Base-by-base conservation (phyloP, 1,140 invertebrate genomes). In the Drosophila repleta region DNA sequence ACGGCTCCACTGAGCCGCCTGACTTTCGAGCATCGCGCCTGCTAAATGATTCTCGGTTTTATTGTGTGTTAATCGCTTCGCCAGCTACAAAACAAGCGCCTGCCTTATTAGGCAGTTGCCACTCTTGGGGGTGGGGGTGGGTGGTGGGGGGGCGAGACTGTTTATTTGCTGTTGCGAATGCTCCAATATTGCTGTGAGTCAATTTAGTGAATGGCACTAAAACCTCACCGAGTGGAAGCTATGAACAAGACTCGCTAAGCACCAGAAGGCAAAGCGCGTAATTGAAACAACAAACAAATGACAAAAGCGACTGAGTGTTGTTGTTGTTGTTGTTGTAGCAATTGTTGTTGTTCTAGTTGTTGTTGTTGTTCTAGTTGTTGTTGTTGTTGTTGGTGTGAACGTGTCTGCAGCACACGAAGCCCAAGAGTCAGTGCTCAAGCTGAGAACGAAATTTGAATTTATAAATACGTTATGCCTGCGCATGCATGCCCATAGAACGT, bases 361-460 rank as follows among this genome's bases (percentile, higher is more conserved):
- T 29, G 10, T 21, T 49, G 5, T 41, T 64, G 18, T 35, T 45
- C 43, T 26, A 57, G n/a, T 11, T 29, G 32, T 51, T 52, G 24
- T 18, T 53, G 41, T 17, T 61, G 49, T 48, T 58, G 62, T 4
- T 52, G 63, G 20, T 48, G 53, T 56, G 56, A 73, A 73, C 63
- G 63, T 73, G 64, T 68, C 60, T 61, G 58, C 70, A 53, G 49
- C 62, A 46, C 63, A 66, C 39, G 53, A 48, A 20, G 20, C 13
- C 41, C 13, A 41, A 46, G 29, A 58, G 26, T 39, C 58, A 41
- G 15, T 51, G 13, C 11, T 26, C 18, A 24, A 52, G 37, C 18
- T 39, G 37, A 48, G 49, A 73, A 73, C 63, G 52, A 67, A 73
- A 55, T 73, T 73, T 73, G 63, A 73, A 73, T 67, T 73, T 73